Conservation (phyloP, 1,140 invertebrate genomes). For the Neodiprion virginianus region DNA sequence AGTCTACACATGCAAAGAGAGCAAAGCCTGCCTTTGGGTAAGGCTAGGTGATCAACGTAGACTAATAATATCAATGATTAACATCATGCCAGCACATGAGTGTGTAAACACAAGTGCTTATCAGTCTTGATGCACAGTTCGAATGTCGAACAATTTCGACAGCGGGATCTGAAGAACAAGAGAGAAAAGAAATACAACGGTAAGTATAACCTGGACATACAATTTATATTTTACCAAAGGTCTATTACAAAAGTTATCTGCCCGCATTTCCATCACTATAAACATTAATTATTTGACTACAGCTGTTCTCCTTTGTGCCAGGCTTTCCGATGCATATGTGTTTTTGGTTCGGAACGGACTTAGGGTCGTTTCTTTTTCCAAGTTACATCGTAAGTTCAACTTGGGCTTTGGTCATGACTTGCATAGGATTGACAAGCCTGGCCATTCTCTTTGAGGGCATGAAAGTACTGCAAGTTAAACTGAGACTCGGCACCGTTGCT, state of each 20-base stretch:
- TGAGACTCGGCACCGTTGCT: slow-evolving; percentile 33
- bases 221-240: background rate
- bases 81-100: background rate
- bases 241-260: background rate
- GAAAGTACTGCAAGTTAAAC: slow-evolving; percentile 58
- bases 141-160: background rate
- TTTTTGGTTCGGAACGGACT: slow-evolving; percentile 66
- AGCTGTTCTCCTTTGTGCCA: background rate
- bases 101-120: slow-evolving; percentile 4
- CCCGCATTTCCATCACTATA: background rate
- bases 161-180: background rate
- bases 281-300: background rate
- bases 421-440: slow-evolving; percentile 61
- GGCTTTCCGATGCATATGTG: slow-evolving; percentile 63
- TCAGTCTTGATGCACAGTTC: background rate
- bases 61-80: background rate
- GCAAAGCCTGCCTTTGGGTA: background rate
- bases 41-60: background rate
- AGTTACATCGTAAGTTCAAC: slow-evolving; percentile 59
- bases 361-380: slow-evolving; percentile 64
- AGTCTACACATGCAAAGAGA: too few species aligned
- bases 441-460: slow-evolving; percentile 66
- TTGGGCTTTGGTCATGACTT: slow-evolving; percentile 61
- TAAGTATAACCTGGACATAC: background rate
- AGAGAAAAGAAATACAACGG: background rate